Evolutionary conservation across 1,140 invertebrate genomes (phyloP), one percentile per base, ranked within the genome.

Genomic region (Caenorhabditis inopinata): DNA sequence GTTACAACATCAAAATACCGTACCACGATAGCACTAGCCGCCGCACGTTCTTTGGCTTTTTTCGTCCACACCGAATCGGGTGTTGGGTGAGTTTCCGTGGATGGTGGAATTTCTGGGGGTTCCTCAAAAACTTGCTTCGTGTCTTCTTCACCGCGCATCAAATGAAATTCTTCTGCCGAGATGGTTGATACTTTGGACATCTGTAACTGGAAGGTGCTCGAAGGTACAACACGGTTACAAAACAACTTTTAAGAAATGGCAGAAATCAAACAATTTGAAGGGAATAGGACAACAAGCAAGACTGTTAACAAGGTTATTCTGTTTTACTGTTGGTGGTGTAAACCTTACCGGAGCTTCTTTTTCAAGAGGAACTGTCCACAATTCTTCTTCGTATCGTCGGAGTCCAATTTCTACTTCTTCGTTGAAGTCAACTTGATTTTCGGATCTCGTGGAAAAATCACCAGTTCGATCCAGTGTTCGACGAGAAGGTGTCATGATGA

Each of bases 341-440:
- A 45, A 73, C 45, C 51, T 21, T 73, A 76, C 75, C 42, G 75
- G 29, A 38, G 75, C 35, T 25, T 80, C 74, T 21, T 80, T 79
- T 23, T 80, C 81, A 0, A 47, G 91, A 6, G 78, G 76, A 42
- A 48, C 79, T 29, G 62, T 80, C 93, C 93, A 94, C 35, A 96
- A 90, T 88, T 95, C 94, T 86, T 96, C 93, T 90, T 98, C 96
- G 88, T 98, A 99, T 87, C 95, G 94, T 87, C 92, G 93, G 6
- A 99, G 91, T 9, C 96, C 96, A 90, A 98, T 95, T 87, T 97
- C 96, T 35, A 99, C 98, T 87, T 98, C 96, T 89, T 96, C 94
- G 7, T 93, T 94, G 89, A 98, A 95, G 91, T 95, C 95, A 16
- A 93, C 93, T 25, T 78, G 75, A 46, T 76, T 74, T 12, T 83